A percentile compares a stretch with the other conserved stretches of the same genome.
Conservation (phyloP, 1,140 invertebrate species). For the Octopus sinensis region DNA sequence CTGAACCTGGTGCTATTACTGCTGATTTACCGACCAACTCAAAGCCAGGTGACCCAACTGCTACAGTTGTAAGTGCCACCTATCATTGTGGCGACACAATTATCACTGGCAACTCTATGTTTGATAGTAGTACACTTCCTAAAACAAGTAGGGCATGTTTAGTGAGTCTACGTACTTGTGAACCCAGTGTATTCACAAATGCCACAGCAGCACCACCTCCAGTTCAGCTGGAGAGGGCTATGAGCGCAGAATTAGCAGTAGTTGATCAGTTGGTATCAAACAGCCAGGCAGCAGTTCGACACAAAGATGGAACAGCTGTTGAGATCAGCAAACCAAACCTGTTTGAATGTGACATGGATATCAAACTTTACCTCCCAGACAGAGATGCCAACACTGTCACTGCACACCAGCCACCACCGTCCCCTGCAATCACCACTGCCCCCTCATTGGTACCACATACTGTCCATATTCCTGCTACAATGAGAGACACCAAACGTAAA, state of each 20-base stretch:
- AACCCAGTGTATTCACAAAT: constrained; percentile 1
- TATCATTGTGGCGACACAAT: not conserved
- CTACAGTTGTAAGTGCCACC: not conserved
- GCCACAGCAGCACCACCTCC: constrained; percentile 1
- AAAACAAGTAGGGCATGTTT: constrained; percentile 6
- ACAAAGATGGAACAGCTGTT: not conserved
- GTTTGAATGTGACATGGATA: constrained; percentile 11
- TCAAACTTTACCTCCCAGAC: not conserved
- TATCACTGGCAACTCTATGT: not conserved
- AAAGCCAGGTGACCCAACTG: not conserved
- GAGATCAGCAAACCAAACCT: not conserved
- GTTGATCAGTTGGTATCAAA: constrained; percentile 2
- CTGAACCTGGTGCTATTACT: not conserved
- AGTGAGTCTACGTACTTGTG: constrained; percentile 1
- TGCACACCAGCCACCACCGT: not conserved
- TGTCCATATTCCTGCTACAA: not conserved
- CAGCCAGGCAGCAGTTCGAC: not conserved
- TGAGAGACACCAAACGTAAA: not conserved
- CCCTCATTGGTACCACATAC: not conserved
- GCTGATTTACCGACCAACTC: not conserved
- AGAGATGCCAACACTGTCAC: not conserved
- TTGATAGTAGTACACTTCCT: not conserved
- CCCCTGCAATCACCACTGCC: not conserved
- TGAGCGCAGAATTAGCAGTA: constrained; percentile 4
- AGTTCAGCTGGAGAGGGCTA: not conserved